These are phyloP conservation scores for Panagrolaimus sp. DNA, from an alignment of 1,140 invertebrate genomes.

Conservation along the genomic window DNA sequence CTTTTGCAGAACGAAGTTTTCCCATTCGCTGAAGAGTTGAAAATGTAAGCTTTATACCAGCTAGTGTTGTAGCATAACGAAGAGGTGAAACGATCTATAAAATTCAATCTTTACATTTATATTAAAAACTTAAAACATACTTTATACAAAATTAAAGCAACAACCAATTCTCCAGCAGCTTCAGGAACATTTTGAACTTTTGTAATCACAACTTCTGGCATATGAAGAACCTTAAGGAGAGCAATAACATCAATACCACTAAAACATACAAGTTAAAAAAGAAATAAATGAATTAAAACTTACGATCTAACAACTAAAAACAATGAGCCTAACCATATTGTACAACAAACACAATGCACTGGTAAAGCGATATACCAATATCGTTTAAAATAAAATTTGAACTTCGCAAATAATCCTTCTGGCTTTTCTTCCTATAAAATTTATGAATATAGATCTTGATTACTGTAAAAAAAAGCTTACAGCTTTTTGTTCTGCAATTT, in stretches of 20 bases:
- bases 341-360: slow-evolving; percentile 40
- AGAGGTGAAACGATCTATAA: slow-evolving; percentile 45
- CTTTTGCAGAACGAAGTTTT: slow-evolving; percentile 38
- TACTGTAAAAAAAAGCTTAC: not conserved
- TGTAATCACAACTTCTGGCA: slow-evolving; percentile 42
- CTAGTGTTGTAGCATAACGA: slow-evolving; percentile 43
- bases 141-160: slow-evolving; percentile 50
- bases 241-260: slow-evolving; percentile 48
- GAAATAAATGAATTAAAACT: too few relatives aligned
- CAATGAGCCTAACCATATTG: slow-evolving; percentile 39
- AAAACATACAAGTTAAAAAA: too few relatives aligned
- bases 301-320: slow-evolving; percentile 37
- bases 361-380: slow-evolving; percentile 55
- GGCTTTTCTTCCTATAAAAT: slow-evolving; percentile 32
- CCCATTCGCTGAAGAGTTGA: slow-evolving; percentile 40
- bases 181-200: slow-evolving; percentile 46
- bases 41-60: slow-evolving; percentile 42
- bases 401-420: slow-evolving; percentile 40
- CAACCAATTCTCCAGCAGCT: slow-evolving; percentile 41
- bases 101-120: not conserved
- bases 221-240: slow-evolving; percentile 38
- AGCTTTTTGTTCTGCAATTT: slow-evolving; percentile 21
- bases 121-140: slow-evolving; percentile 21
- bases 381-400: slow-evolving; percentile 55
- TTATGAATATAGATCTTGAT: slow-evolving; percentile 1